These are phyloP conservation scores for Drosophila nr. perissopoda DNA, from an alignment of 2,888 invertebrate genomes.

Conservation along the genomic window DNA sequence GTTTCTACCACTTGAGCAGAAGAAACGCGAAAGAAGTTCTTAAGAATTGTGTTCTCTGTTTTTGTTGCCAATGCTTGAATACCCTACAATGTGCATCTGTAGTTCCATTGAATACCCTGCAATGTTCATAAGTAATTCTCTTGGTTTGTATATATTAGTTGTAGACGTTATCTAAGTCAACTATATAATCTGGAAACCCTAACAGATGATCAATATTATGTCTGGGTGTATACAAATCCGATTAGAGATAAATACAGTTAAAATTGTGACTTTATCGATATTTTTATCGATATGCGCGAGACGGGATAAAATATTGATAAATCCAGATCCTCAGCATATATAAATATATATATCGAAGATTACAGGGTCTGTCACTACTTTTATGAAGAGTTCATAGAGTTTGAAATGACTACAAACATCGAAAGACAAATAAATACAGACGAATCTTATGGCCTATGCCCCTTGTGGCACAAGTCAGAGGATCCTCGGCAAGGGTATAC, in stretches of 20 bases:
- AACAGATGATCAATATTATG: background rate
- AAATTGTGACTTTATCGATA: background rate
- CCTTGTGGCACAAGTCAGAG: background rate
- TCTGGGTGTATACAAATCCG: background rate
- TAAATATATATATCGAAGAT: background rate
- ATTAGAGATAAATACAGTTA: background rate
- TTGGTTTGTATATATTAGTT: too few species aligned
- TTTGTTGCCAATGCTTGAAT: background rate
- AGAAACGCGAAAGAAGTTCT: slow-evolving; percentile 2
- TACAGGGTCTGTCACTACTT: background rate
- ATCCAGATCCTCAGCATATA: background rate
- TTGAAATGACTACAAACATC: background rate
- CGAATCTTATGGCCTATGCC: background rate
- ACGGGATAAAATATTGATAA: too few species aligned
- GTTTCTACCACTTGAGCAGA: slow-evolving; percentile 64
- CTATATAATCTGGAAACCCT: background rate
- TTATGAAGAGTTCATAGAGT: background rate
- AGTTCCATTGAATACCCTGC: too few species aligned
- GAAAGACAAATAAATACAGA: background rate
- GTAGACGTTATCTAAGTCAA: background rate
- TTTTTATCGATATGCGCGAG: background rate
- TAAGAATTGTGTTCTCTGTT: background rate
- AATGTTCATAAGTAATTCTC: too few species aligned
- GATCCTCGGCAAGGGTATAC: background rate
- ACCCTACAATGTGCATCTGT: background rate